phyloP scores from a whole-genome alignment of 2,113 vertebrate genomes.

The Agapornis roseicollis region DNA sequence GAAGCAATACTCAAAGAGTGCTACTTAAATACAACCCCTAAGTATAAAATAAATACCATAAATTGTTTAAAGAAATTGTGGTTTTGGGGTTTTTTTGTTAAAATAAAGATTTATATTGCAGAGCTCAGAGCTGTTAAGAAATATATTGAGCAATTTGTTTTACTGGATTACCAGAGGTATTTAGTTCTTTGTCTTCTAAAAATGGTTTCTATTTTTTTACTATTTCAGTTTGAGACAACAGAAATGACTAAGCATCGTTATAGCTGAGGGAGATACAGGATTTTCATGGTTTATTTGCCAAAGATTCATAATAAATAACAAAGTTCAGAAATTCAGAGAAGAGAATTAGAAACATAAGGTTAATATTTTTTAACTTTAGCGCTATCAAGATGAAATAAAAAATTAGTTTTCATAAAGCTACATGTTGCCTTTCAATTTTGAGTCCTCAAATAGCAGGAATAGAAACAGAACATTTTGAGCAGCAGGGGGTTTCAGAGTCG shows the following conservation, averaged over 20 bases:
- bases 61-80: not conserved
- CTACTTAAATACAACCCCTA: not conserved
- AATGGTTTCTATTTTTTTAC: not conserved
- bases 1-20: not conserved
- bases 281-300: not conserved
- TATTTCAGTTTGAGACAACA: not conserved
- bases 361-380: conserved; percentile 7
- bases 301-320: not conserved
- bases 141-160: not conserved
- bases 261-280: not conserved
- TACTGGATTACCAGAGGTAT: not conserved
- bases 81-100: not conserved
- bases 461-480: not conserved
- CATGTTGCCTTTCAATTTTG: not conserved
- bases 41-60: not conserved
- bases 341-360: not conserved
- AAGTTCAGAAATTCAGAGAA: not conserved
- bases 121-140: not conserved
- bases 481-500: not conserved
- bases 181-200: not conserved
- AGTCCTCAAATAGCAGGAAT: not conserved
- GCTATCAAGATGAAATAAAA: not conserved
- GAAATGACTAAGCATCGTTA: not conserved
- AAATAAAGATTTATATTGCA: not conserved
- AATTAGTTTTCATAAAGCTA: not conserved